phyloP scores from a whole-genome alignment of 2,888 invertebrate genomes.

The Deroplatys truncata region DNA sequence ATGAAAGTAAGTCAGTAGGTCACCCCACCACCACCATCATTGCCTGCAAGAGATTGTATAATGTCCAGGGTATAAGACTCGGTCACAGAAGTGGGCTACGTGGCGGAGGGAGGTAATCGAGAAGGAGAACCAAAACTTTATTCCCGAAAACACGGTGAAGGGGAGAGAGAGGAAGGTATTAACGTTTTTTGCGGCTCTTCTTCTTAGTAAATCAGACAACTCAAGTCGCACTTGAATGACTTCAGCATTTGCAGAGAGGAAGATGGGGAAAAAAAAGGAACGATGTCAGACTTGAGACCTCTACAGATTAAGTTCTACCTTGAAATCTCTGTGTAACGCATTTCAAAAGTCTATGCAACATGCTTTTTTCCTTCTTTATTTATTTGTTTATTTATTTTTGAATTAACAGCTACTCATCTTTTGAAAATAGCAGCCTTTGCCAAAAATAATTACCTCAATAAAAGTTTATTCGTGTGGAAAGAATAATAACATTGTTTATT shows the following conservation, averaged over 20 bases:
- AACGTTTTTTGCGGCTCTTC: background rate
- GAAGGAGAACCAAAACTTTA: conserved; percentile 2
- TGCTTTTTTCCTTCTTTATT: no score
- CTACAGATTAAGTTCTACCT: background rate
- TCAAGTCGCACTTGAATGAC: background rate
- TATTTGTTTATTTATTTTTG: no score
- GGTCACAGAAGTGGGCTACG: conserved; percentile 12
- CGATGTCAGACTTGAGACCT: background rate
- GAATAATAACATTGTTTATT: no score
- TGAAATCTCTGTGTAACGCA: background rate
- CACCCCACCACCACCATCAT: background rate
- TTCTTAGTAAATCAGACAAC: background rate
- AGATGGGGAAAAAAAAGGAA: background rate
- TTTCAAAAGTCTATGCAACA: background rate
- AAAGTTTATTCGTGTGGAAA: no score
- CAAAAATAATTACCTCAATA: no score
- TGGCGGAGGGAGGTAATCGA: background rate
- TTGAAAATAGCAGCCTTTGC: no score
- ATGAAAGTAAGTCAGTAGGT: conserved; percentile 8
- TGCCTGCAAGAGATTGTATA: no score
- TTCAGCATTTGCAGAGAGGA: background rate
- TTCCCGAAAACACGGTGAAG: background rate
- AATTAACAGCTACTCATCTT: no score
- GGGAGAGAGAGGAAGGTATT: background rate
- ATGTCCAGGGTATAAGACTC: background rate